A percentile compares a stretch with the other conserved stretches of the same genome.
These are phyloP conservation scores for Aphidius gifuensis DNA, from an alignment of 1,140 invertebrate genomes.

Conservation along the genomic window DNA sequence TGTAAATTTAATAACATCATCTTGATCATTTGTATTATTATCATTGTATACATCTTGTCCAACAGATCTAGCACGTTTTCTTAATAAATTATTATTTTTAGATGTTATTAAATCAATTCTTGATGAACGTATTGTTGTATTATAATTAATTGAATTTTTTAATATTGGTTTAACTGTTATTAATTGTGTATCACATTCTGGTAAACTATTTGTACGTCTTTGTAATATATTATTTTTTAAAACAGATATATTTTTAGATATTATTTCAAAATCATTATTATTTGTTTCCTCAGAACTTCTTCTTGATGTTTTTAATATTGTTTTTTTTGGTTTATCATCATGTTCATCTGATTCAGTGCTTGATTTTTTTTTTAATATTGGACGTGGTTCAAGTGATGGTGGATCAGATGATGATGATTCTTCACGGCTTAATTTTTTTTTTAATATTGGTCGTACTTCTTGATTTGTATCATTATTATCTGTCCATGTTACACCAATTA, in stretches of 20 bases:
- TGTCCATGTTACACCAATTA: slow-evolving; percentile 54
- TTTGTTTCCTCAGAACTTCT: slow-evolving; percentile 58
- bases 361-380: slow-evolving; percentile 82
- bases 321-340: slow-evolving; percentile 68
- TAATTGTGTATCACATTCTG: slow-evolving; percentile 32
- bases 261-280: slow-evolving; percentile 19
- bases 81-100: slow-evolving; percentile 32
- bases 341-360: slow-evolving; percentile 75
- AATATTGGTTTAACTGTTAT: slow-evolving; percentile 33
- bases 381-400: slow-evolving; percentile 50
- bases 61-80: slow-evolving; percentile 41
- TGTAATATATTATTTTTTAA: slow-evolving; percentile 33
- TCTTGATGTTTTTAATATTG: slow-evolving; percentile 73
- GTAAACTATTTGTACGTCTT: slow-evolving; percentile 24
- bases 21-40: not conserved
- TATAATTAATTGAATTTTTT: slow-evolving; percentile 28
- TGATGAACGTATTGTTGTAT: slow-evolving; percentile 14
- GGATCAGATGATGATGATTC: slow-evolving; percentile 54
- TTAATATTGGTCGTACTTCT: slow-evolving; percentile 73
- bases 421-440: slow-evolving; percentile 65
- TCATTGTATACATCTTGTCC: slow-evolving; percentile 30
- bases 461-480: slow-evolving; percentile 35
- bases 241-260: slow-evolving; percentile 38
- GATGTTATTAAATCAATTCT: slow-evolving; percentile 21
- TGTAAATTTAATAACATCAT: slow-evolving; percentile 9